Base-by-base conservation (phyloP, 1,140 invertebrate genomes). In the Bombus pyrosoma region DNA sequence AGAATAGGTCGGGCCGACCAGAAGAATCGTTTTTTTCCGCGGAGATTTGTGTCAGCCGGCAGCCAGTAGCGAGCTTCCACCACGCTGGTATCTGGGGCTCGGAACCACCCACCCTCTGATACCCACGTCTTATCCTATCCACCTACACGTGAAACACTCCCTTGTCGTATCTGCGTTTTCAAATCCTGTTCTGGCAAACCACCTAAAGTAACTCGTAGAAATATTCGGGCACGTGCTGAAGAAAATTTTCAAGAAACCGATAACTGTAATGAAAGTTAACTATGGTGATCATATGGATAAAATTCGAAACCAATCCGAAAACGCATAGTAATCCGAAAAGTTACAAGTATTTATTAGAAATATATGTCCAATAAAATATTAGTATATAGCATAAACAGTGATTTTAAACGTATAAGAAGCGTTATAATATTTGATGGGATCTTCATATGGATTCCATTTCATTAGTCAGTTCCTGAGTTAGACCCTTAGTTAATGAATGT, bases 41-140 rank as follows among this genome's bases (percentile, higher is more conserved):
- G 68, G 72, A 88, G 89, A 91, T 91, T 91, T 89, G 85, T 90
- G 89, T 91, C 89, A 86, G 89, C 62, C 66, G 53, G 71, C 64
- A 85, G 78, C 79, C 53, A 88, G 53, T 77, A 66, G 53, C 79
- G 82, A 79, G 69, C 13, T 78, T 86, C 78, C 64, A 85, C 71
- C 57, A 53, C 82, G 76, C 71, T 41, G 78, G 53, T 88, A 91
- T 91, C 89, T 88, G 84, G 90, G 75, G 71, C 84, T 90, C 66
- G 83, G 76, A 85, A 66, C 81, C 79, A 86, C 79, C 81, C 78
- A 66, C 47, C 78, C 78, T 62, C 59, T 66, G 75, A 69, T 85
- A 66, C 59, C 43, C 64, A 18, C 73, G 34, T 77, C 37, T 41
- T 62, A 68, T 75, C 83, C 87, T 62, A 68, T 75, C 83, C 87